Percentiles rank a stretch among this genome's conserved stretches.
Evolutionary conservation across 2,797 vertebrate genomes (phyloP).

Genomic region (Tolypeutes matacus): DNA sequence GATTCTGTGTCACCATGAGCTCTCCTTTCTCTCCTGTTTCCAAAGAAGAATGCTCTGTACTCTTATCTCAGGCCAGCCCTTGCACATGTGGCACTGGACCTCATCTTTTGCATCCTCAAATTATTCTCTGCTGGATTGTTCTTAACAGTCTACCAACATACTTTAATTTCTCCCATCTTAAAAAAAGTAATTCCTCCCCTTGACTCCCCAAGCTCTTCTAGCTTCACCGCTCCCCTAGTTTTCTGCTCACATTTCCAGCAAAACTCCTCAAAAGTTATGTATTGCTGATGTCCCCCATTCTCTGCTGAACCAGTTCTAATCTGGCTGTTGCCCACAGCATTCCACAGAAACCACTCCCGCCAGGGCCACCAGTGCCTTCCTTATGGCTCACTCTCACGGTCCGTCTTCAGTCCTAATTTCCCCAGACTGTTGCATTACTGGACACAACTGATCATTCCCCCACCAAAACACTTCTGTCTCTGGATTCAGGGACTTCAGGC

Average conservation of each 20-base stretch:
- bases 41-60: too few relatives aligned
- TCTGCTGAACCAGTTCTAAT: background rate
- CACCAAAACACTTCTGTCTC: background rate
- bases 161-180: background rate
- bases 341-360: background rate
- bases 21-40: too few relatives aligned
- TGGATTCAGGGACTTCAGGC: background rate
- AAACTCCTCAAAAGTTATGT: background rate
- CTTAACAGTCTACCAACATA: background rate
- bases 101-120: background rate
- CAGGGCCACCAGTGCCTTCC: background rate
- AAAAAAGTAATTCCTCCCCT: background rate
- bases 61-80: too few relatives aligned
- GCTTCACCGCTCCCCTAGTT: background rate
- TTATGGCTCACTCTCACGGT: background rate
- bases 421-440: background rate
- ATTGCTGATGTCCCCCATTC: background rate
- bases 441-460: background rate
- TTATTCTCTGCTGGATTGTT: background rate
- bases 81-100: too few relatives aligned
- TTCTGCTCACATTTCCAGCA: background rate
- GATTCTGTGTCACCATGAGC: background rate
- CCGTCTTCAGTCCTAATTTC: background rate
- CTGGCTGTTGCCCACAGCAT: background rate
- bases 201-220: background rate